Percentiles rank a stretch among this genome's conserved stretches.
phyloP scores from a whole-genome alignment of 53 echinoderm and acorn worm genomes.

The Stichopus horrens region DNA sequence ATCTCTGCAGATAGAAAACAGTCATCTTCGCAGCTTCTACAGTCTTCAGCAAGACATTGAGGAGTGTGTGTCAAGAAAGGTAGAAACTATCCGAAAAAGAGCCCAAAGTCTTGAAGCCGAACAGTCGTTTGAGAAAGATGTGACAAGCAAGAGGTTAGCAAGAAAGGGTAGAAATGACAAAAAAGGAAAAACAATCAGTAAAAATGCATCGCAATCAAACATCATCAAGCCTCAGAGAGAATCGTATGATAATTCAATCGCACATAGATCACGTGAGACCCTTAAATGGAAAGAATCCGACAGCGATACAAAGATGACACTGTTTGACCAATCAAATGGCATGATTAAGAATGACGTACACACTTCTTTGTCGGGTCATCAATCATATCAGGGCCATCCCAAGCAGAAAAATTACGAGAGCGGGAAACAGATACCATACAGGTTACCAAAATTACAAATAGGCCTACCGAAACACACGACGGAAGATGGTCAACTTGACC shows the following conservation, averaged over 20 bases:
- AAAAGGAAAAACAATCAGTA: not conserved
- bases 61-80: not conserved
- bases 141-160: not conserved
- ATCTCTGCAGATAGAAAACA: not conserved
- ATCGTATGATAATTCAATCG: too few species aligned
- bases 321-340: too few species aligned
- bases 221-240: not conserved
- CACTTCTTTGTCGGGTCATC: too few species aligned
- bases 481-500: not conserved
- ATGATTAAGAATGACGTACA: too few species aligned
- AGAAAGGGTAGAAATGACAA: not conserved
- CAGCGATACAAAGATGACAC: too few species aligned
- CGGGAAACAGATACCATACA: not conserved
- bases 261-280: too few species aligned
- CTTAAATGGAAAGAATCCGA: not conserved
- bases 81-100: slow-evolving; percentile 22
- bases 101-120: not conserved
- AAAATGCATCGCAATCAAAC: not conserved
- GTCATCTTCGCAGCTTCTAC: slow-evolving; percentile 9
- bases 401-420: not conserved
- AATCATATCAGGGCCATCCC: too few species aligned
- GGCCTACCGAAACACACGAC: not conserved
- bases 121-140: not conserved
- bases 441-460: slow-evolving; percentile 33
- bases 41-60: slow-evolving; percentile 2